Evolutionary conservation across 2,888 invertebrate genomes (phyloP).

Genomic region (Caenorhabditis auriculariae): DNA sequence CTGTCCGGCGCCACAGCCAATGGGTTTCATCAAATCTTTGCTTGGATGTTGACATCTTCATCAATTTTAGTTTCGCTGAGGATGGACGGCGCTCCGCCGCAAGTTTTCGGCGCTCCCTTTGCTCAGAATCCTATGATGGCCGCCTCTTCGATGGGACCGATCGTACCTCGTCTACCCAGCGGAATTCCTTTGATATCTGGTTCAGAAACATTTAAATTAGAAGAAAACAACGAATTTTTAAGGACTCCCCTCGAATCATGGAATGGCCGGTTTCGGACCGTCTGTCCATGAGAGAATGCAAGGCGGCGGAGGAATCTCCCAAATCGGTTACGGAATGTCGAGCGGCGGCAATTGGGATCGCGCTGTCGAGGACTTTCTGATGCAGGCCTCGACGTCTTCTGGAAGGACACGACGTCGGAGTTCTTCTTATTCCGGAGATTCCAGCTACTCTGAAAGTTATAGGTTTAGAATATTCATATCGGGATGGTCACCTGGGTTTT

Average conservation of each 20-base stretch:
- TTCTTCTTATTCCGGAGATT: constrained; percentile 25
- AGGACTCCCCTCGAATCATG: constrained; percentile 30
- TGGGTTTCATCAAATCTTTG: not conserved
- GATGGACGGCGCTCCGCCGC: not conserved
- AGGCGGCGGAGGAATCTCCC: constrained; percentile 17
- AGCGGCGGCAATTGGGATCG: constrained; percentile 27
- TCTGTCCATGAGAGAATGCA: constrained; percentile 9
- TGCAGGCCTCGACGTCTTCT: constrained; percentile 3
- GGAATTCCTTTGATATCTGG: constrained; percentile 29
- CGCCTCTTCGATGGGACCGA: constrained; percentile 5
- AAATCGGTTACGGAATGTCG: not conserved
- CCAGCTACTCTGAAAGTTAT: constrained; percentile 13
- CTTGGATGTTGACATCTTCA: not conserved
- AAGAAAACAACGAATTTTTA: not conserved
- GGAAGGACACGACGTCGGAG: constrained; percentile 14
- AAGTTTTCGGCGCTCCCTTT: not conserved
- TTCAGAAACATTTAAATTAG: not conserved
- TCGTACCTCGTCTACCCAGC: constrained; percentile 37
- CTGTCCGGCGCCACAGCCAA: constrained; percentile 13
- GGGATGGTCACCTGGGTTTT: too few species aligned
- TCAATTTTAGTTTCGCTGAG: not conserved
- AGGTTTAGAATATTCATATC: constrained; percentile 18
- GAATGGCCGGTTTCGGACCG: constrained; percentile 33
- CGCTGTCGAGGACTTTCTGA: constrained; percentile 25
- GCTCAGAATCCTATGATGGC: not conserved